phyloP scores from a whole-genome alignment of 2,797 vertebrate species.

The Acrossocheilus fasciatus region DNA sequence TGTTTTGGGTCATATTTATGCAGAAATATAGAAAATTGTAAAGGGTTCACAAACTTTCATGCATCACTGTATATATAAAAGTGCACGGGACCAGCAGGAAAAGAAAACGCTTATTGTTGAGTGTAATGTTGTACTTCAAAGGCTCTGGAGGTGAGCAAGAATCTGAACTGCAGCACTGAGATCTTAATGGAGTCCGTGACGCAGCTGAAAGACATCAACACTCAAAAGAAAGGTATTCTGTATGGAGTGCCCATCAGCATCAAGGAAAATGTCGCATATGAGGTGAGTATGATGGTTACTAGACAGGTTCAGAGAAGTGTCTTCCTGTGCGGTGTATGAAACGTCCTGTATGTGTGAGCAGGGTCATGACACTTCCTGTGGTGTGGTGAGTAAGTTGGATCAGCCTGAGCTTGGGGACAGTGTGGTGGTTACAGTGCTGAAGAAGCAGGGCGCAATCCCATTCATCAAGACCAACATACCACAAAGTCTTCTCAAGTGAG shows the following conservation, averaged over 20 bases:
- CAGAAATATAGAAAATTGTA: no score
- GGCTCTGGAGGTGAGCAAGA: conserved; percentile 79
- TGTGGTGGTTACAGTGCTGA: conserved; percentile 89
- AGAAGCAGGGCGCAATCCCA: conserved; percentile 91
- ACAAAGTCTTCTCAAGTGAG: conserved; percentile 87
- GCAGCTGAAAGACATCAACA: conserved; percentile 71
- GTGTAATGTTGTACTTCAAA: conserved; percentile 58
- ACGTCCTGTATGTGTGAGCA: conserved; percentile 51
- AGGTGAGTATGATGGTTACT: conserved; percentile 71
- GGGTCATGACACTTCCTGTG: conserved; percentile 84
- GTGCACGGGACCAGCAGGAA: background rate
- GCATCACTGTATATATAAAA: no score
- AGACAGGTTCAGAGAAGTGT: background rate
- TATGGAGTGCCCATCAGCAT: conserved; percentile 88
- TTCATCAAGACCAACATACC: conserved; percentile 93
- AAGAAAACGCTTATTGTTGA: background rate
- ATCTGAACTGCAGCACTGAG: conserved; percentile 81
- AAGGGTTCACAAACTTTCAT: no score
- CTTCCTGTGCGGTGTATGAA: no score
- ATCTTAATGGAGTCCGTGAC: conserved; percentile 80
- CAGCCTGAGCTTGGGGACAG: conserved; percentile 77
- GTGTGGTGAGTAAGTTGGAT: conserved; percentile 79
- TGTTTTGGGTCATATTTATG: no score
- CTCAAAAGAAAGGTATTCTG: conserved; percentile 76
- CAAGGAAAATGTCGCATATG: conserved; percentile 81